Conservation (phyloP, 1,140 invertebrate genomes). For the Episyrphus balteatus region DNA sequence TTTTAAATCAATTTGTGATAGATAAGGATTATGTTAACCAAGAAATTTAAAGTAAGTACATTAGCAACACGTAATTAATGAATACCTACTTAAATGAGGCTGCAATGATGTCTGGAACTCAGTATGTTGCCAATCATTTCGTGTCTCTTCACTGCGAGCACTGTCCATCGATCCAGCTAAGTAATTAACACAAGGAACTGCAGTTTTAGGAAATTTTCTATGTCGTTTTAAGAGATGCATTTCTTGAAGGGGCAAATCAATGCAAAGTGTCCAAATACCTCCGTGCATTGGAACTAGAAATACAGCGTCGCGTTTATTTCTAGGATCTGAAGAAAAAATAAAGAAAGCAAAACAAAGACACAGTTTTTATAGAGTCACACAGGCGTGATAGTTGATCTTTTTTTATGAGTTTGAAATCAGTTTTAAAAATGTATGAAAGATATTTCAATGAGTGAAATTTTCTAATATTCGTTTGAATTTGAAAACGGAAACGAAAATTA, state of each 20-base stretch:
- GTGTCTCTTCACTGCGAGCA: constrained; percentile 51
- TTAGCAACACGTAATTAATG: no score
- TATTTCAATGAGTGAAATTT: no score
- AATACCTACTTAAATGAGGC: constrained; percentile 36
- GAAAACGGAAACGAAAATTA: no score
- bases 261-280: constrained; percentile 76
- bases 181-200: constrained; percentile 64
- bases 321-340: constrained; percentile 21
- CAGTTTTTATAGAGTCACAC: no score
- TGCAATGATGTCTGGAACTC: constrained; percentile 42
- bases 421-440: no score
- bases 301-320: constrained; percentile 38
- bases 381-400: no score
- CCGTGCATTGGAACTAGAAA: constrained; percentile 76
- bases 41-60: no score
- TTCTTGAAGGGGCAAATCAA: constrained; percentile 61
- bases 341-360: not conserved
- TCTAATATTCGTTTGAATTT: no score
- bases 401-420: no score
- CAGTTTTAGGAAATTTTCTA: constrained; percentile 50
- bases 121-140: constrained; percentile 74
- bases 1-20: no score
- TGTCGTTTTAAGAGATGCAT: constrained; percentile 49
- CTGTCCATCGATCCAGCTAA: constrained; percentile 52
- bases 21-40: no score